Conservation (phyloP, 2,888 invertebrate genomes). For the Flexamia atlantica region DNA sequence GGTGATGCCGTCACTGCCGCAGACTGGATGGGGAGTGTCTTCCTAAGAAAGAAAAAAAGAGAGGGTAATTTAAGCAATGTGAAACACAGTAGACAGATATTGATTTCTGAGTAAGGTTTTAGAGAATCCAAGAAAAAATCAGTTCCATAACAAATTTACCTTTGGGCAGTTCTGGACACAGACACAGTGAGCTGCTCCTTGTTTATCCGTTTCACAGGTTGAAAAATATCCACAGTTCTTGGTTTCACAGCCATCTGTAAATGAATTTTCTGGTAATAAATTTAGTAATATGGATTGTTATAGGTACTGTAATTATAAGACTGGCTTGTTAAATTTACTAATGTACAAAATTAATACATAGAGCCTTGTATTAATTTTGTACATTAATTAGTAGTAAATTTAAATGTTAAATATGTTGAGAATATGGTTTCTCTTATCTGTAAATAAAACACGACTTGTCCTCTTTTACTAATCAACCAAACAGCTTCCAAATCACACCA, state of each 20-base stretch:
- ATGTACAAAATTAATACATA: background rate
- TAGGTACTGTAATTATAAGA: too few relatives aligned
- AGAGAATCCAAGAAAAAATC: too few relatives aligned
- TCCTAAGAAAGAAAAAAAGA: background rate
- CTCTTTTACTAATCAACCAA: too few relatives aligned
- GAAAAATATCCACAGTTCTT: constrained; percentile 87
- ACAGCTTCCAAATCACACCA: too few relatives aligned
- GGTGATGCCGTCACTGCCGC: constrained; percentile 91
- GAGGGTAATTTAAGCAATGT: background rate
- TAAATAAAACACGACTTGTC: too few relatives aligned
- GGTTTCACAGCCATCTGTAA: constrained; percentile 86
- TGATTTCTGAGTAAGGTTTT: background rate
- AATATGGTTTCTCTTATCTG: too few relatives aligned
- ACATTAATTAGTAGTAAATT: background rate
- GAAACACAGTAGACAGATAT: background rate
- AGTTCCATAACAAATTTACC: constrained; percentile 62
- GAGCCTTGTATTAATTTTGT: background rate
- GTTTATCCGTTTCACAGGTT: constrained; percentile 82
- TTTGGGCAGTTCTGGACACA: constrained; percentile 75
- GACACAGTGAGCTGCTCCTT: constrained; percentile 78
- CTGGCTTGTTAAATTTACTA: too few relatives aligned
- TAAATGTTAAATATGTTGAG: too few relatives aligned
- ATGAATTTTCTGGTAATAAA: background rate
- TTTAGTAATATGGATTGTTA: too few relatives aligned
- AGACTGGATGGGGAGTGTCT: constrained; percentile 78